Evolutionary conservation across 2,113 vertebrate species (phyloP).

Genomic region (Camelus bactrianus): DNA sequence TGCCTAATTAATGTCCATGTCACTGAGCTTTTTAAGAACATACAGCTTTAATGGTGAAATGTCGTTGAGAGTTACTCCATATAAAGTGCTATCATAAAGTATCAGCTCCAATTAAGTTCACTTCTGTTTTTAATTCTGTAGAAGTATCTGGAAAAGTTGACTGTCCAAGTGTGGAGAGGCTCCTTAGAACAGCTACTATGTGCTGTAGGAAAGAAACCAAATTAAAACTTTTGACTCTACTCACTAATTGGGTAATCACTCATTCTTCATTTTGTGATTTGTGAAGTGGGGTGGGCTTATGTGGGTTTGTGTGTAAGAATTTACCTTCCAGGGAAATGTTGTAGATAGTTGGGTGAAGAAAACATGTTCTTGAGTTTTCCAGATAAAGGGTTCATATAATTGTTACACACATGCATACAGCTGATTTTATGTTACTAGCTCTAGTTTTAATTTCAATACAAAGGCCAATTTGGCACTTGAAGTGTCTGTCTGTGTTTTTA

Average conservation of each 20-base stretch:
- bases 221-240: conserved; percentile 44
- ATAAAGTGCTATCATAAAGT: conserved; percentile 27
- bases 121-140: conserved; percentile 42
- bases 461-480: neutral
- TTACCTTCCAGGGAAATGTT: conserved; percentile 33
- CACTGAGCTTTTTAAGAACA: conserved; percentile 39
- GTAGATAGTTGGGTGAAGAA: conserved; percentile 20
- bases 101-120: conserved; percentile 37
- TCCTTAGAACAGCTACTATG: neutral
- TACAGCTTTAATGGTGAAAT: conserved; percentile 57
- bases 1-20: conserved; percentile 51
- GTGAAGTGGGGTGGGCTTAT: conserved; percentile 24
- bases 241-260: conserved; percentile 15
- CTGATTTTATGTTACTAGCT: conserved; percentile 10
- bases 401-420: neutral
- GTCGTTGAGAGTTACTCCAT: conserved; percentile 31
- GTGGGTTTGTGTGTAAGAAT: conserved; percentile 7
- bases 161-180: neutral
- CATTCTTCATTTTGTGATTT: conserved; percentile 58
- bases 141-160: conserved; percentile 50
- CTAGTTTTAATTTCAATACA: conserved; percentile 54
- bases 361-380: conserved; percentile 27
- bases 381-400: neutral
- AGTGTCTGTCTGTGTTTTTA: neutral
- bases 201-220: conserved; percentile 46